Evolutionary conservation across 2,113 vertebrate genomes (phyloP), one percentile per base, ranked within the genome.

Genomic region (Egretta garzetta): DNA sequence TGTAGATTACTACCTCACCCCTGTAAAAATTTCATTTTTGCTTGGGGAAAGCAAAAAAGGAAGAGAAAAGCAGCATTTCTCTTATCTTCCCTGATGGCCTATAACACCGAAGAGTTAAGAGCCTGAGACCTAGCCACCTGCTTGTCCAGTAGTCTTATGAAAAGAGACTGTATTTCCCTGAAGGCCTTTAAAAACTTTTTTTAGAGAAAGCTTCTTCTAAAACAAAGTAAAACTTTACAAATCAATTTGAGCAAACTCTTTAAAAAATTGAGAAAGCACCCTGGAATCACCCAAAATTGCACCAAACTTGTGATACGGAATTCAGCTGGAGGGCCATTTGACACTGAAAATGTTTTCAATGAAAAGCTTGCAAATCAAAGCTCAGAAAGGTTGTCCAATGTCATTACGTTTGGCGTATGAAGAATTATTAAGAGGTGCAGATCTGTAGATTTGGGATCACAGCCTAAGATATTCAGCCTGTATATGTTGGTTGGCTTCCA

Each of bases 21-120:
- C 26, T 10, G 18, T 92, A 92, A 95, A 97, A 93, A 63, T 22
- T 87, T 96, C 85, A 75, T 68, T 94, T 97, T 91, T 92, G 45
- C 83, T 92, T 80, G 35, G 88, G 94, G 95, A 96, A 81, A 90
- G 67, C 30, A 89, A 56, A 60, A 75, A 80, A 85, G 33, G 70
- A 94, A 96, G 77, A 91, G 82, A 94, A 96, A 91, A 86, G 73
- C 89, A 97, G 43, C 56, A 77, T 66, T 95, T 86, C 47, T 90
- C 66, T 74, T 92, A 62, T 87, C 91, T 97, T 94, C 94, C 90
- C 80, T 80, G 14, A 87, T 68, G 90, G 82, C 68, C 86, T 81
- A 11, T 96, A 88, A 94, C 59, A 13, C 35, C 53, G 84, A 66
- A 39, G 33, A 67, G 43, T 13, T 13, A 63, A 73, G 43, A 67